A percentile compares a stretch with the other conserved stretches of the same genome.
Conservation (phyloP, 2,113 vertebrate genomes). For the Cyphomyrus discorhynchus region DNA sequence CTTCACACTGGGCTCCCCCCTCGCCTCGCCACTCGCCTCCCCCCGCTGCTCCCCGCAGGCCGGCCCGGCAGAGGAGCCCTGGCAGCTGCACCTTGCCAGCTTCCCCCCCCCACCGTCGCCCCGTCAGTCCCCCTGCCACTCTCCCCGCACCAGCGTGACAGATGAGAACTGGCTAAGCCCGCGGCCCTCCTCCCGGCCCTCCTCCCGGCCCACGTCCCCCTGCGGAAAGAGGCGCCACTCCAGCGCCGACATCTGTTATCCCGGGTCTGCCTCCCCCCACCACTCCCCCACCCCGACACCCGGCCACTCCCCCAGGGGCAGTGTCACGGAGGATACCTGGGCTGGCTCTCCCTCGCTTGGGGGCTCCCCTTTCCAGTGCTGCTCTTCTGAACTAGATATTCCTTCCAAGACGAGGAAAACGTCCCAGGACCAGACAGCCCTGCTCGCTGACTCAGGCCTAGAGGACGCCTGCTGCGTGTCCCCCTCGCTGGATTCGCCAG, state of each 20-base stretch:
- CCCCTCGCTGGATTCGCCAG: constrained; percentile 63
- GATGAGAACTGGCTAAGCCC: constrained; percentile 89
- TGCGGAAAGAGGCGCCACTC: constrained; percentile 88
- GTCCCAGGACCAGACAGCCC: constrained; percentile 68
- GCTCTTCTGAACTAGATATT: constrained; percentile 75
- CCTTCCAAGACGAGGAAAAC: constrained; percentile 91
- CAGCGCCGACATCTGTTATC: constrained; percentile 74
- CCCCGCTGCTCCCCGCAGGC: constrained; percentile 69
- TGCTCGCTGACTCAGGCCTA: constrained; percentile 63
- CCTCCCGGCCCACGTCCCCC: constrained; percentile 85
- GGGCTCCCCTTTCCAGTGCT: constrained; percentile 63
- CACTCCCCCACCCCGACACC: constrained; percentile 81
- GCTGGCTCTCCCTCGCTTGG: constrained; percentile 57
- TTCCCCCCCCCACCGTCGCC: constrained; percentile 75
- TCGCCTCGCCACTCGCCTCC: constrained; percentile 54
- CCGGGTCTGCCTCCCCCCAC: constrained; percentile 77
- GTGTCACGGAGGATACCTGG: constrained; percentile 85
- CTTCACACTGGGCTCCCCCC: constrained; percentile 74
- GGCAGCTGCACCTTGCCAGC: constrained; percentile 58
- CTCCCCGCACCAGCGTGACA: constrained; percentile 83
- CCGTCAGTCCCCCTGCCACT: constrained; percentile 78
- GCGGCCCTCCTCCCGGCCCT: constrained; percentile 72
- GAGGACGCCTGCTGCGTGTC: constrained; percentile 65
- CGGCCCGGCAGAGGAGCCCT: constrained; percentile 79
- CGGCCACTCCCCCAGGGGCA: constrained; percentile 80